A percentile compares a stretch with the other conserved stretches of the same genome.
These are phyloP conservation scores for Dascillus cervinus DNA, from an alignment of 2,888 invertebrate genomes.

Conservation along the genomic window DNA sequence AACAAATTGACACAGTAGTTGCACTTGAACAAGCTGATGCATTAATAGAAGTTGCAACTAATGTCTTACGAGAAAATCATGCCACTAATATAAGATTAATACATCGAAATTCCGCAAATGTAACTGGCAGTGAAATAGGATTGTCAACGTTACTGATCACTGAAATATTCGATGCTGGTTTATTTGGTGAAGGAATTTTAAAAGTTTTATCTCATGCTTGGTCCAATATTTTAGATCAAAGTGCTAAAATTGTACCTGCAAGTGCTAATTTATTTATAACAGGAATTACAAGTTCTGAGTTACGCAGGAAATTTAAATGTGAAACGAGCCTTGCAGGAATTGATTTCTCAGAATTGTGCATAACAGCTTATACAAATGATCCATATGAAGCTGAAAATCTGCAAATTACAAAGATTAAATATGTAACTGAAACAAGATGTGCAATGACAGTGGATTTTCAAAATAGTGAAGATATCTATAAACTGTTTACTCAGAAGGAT, in stretches of 20 bases:
- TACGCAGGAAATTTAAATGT: constrained; percentile 15
- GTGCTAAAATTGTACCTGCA: constrained; percentile 52
- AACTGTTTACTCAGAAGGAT: constrained; percentile 24
- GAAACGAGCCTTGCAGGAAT: constrained; percentile 16
- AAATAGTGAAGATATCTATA: constrained; percentile 44
- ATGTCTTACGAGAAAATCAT: constrained; percentile 47
- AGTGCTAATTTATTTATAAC: constrained; percentile 56
- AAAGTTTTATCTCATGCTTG: constrained; percentile 62
- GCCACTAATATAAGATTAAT: constrained; percentile 45
- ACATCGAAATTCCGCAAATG: constrained; percentile 52
- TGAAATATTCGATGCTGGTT: constrained; percentile 72
- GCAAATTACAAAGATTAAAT: constrained; percentile 46
- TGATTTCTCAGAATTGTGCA: constrained; percentile 32
- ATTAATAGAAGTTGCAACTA: constrained; percentile 55
- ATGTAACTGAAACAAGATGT: constrained; percentile 50
- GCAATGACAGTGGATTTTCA: constrained; percentile 58
- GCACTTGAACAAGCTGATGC: constrained; percentile 62
- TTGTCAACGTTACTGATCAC: constrained; percentile 58
- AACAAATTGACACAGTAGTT: constrained; percentile 45
- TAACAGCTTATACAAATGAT: constrained; percentile 41
- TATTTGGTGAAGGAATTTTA: constrained; percentile 69
- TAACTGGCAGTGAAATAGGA: constrained; percentile 28
- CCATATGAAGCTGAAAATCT: constrained; percentile 67
- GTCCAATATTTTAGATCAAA: constrained; percentile 48
- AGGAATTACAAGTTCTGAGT: constrained; percentile 50